phyloP scores from a whole-genome alignment of 2,797 vertebrate species.

The Chelidonichthys spinosus region DNA sequence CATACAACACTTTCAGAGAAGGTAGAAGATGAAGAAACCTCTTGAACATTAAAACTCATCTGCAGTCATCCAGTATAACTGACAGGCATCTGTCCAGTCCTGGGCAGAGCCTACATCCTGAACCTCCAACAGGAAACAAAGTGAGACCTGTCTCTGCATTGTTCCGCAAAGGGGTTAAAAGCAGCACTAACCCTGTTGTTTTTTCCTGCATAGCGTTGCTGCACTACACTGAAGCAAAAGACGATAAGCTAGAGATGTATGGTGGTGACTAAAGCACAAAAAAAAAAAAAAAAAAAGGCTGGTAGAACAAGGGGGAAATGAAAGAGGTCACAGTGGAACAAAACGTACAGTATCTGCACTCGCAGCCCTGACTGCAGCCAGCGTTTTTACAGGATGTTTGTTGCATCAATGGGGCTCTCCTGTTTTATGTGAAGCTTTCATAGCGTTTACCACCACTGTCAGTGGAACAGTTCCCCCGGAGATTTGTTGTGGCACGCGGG shows the following conservation, averaged over 20 bases:
- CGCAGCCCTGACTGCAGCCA: slow-evolving; percentile 62
- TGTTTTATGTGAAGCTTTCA: slow-evolving; percentile 78
- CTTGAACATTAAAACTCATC: background rate
- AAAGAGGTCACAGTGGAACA: slow-evolving; percentile 37
- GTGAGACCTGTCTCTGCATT: slow-evolving; percentile 42
- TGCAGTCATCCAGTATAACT: background rate
- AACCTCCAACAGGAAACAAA: slow-evolving; percentile 33
- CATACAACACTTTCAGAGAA: background rate
- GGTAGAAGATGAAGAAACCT: background rate
- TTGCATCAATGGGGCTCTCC: slow-evolving; percentile 57
- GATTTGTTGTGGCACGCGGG: slow-evolving; percentile 73
- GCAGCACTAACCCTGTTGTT: slow-evolving; percentile 28
- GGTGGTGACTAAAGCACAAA: slow-evolving; percentile 40
- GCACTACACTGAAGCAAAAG: slow-evolving; percentile 24
- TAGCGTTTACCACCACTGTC: slow-evolving; percentile 77
- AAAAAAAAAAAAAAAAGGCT: background rate
- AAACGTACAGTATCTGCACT: slow-evolving; percentile 52
- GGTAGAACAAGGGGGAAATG: slow-evolving; percentile 7
- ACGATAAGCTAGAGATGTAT: slow-evolving; percentile 23
- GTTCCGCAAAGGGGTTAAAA: slow-evolving; percentile 48
- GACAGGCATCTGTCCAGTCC: background rate
- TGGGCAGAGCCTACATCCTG: slow-evolving; percentile 11
- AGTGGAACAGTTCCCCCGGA: slow-evolving; percentile 69
- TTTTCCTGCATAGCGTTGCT: slow-evolving; percentile 54
- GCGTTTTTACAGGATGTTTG: slow-evolving; percentile 67